Base-by-base conservation (phyloP, 2,113 vertebrate species). In the Anolis carolinensis region DNA sequence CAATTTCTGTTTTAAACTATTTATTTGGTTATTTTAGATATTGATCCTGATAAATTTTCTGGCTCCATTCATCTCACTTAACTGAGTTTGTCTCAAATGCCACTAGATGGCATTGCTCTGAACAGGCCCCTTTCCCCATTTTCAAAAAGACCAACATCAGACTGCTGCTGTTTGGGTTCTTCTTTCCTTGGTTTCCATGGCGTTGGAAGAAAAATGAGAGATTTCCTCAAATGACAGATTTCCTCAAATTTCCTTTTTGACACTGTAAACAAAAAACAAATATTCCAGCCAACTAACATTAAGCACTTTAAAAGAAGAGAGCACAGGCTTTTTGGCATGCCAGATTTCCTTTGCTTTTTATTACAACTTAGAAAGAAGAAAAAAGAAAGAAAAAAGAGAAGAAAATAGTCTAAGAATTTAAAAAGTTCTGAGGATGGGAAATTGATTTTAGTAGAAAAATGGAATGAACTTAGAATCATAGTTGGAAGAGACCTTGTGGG, bases 91-190 rank as follows among this genome's bases (percentile, higher is more conserved):
- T 4, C 70, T 10, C 6, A 87, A 59, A 77, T 32, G 10, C 86
- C 86, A 87, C 73, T 70, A 87, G 80, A 25, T 82, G 80, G 86
- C 86, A 62, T 68, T 52, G 4, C 30, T 87, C 34, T 71, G 50
- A 82, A 68, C 27, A 82, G 7, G 34, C 13, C 10, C 21, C 32
- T 14, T 36, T 8, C 52, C 76, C 34, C 6, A n/a, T n/a, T n/a
- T n/a, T n/a, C n/a, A 48, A 30, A 67, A 78, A 67, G 5, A 30
- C 55, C 1, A 23, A 20, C 20, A 18, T n/a, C 20, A 72, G 32
- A 10, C 65, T 20, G 0, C 0, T 67, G 16, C 20, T 39, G 21
- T 27, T 55, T 79, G 30, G 18, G 34, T 50, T 82, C 50, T 63
- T 72, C 34, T 70, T 55, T 30, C 7, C 34, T 65, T 34, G 48